Evolutionary conservation across 2,797 vertebrate genomes (phyloP), one percentile per base, ranked within the genome.

Genomic region (Takifugu rubripes): DNA sequence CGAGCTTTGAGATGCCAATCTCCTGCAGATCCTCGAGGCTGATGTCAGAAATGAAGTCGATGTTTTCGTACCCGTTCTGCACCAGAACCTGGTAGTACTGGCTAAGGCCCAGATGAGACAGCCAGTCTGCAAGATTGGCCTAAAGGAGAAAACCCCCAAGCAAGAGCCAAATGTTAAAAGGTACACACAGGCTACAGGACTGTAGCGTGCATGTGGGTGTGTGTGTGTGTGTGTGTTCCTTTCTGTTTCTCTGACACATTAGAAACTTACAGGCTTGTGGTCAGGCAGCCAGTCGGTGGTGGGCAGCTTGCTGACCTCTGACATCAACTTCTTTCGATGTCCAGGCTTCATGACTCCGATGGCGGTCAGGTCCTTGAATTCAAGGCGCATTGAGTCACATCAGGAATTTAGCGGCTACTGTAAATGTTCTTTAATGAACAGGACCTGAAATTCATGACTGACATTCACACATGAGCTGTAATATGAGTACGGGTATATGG

Each of bases 301-400:
- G 48, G 75, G 93, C 69, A 98, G 86, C 84, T 84, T 93, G 81
- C 93, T 93, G 91, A 99, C 96, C 88, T 99, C 96, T 0, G 96
- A 92, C 0, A 91, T 89, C 26, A 99, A 94, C 89, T 99, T 99
- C 90, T 99, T 99, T 65, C 96, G 91, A 89, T 99, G 97, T 25
- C 97, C 97, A 0, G 97, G 97, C 82, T 99, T 99, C 83, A 97
- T 97, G 75, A 99, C 96, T 5, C 96, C 96, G 0, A 99, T 96
- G 56, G 94, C 95, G 0, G 94, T 97, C 77, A 99, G 92, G 80
- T 98, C 97, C 97, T 98, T 81, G 56, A 81, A 81, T 15, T 29
- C 55, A 83, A 61, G 81, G 55, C 60, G 73, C 54, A 75, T 14
- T 74, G 53, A 56, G 56, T 72, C 54, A 70, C 61, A 64, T 59